Base-by-base conservation (phyloP, 2,797 vertebrate species). In the Philypnodon macrostomus region DNA sequence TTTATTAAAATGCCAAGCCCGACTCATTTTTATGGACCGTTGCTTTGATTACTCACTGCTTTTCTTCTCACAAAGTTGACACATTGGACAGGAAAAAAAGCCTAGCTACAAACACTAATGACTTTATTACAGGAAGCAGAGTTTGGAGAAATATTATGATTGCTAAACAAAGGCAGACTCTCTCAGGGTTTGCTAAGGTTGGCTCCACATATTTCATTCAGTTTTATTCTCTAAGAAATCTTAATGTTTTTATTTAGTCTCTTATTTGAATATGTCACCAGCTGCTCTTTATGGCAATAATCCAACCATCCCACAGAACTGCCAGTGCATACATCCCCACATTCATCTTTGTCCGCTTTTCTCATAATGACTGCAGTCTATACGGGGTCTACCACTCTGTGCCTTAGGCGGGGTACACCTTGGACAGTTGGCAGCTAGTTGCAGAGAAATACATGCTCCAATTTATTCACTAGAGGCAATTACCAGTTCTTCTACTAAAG, bases 1-100 rank as follows among this genome's bases (percentile, higher is more conserved):
- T 52, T 42, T 27, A 40, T 44, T 70, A 64, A 63, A 47, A 49
- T 47, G 47, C 48, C 41, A 62, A n/a, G 57, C 70, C 67, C 48
- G 7, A 50, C 26, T 70, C 15, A 48, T 69, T 79, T 76, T 56
- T 73, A 76, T 67, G 72, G 62, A 47, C 53, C 49, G 53, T 60
- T 75, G 64, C 52, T 80, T 76, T 73, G 75, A 65, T 77, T 75
- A 67, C 59, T 51, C 50, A 55, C 57, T 13, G 53, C 24, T 36
- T 62, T 60, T 71, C 36, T 58, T 67, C 33, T 44, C 21, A 33
- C 49, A 47, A 66, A 77, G 37, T 69, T n/a, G 73, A 58, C 48
- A 41, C 26, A 69, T 47, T 35, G 61, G 27, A 55, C 42, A 37
- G 38, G n/a, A 38, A 38, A 21, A 38, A 36, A 38, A 50, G 47